Conservation (phyloP, 2,888 invertebrate genomes). For the Sphaerophoria rueppellii region DNA sequence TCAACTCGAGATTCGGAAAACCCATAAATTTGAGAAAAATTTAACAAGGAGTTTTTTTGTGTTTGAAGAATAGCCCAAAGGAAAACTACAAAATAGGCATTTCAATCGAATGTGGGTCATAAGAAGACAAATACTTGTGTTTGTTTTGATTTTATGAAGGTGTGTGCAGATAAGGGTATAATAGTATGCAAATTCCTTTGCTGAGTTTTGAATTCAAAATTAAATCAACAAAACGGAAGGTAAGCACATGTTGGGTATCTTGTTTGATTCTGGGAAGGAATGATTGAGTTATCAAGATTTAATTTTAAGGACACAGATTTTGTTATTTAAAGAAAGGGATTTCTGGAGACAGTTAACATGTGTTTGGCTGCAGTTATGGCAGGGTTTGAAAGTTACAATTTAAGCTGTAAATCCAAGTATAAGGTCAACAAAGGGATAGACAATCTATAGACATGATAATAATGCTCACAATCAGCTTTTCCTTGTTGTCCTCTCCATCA, state of each 20-base stretch:
- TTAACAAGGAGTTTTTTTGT: constrained; percentile 3
- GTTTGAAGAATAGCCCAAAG: neutral
- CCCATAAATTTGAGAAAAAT: constrained; percentile 6
- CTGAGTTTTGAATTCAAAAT: too few relatives aligned
- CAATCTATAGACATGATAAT: constrained; percentile 22
- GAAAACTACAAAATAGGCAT: neutral
- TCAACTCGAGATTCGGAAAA: constrained; percentile 13
- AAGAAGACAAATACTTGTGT: neutral
- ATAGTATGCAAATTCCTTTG: too few relatives aligned
- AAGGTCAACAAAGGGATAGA: neutral
- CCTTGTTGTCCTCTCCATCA: constrained; percentile 12
- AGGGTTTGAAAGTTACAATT: too few relatives aligned
- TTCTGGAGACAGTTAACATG: too few relatives aligned
- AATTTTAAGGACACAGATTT: too few relatives aligned
- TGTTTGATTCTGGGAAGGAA: too few relatives aligned
- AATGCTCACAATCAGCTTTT: constrained; percentile 1
- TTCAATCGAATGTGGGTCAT: constrained; percentile 10
- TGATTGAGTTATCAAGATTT: too few relatives aligned
- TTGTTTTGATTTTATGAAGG: neutral
- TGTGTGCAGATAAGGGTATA: neutral
- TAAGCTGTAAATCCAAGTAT: too few relatives aligned
- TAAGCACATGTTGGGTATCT: too few relatives aligned
- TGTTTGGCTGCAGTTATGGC: too few relatives aligned
- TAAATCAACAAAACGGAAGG: too few relatives aligned
- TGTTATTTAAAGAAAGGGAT: too few relatives aligned